phyloP scores from a whole-genome alignment of 1,140 invertebrate species.

The Drosophila orena region DNA sequence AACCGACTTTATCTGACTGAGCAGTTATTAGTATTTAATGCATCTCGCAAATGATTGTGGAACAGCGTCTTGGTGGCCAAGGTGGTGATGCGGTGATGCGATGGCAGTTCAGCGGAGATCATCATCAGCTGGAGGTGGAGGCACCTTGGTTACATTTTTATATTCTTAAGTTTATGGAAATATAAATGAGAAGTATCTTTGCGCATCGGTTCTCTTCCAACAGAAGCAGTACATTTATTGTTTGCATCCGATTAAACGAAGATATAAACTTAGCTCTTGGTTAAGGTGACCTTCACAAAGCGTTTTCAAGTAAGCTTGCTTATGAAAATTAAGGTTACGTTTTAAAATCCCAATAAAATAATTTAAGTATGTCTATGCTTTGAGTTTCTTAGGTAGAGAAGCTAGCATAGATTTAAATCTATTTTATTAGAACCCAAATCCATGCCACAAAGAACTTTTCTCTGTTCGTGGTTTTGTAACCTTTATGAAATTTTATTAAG shows the following conservation, averaged over 20 bases:
- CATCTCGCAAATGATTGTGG: conserved; percentile 54
- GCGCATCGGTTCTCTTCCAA: too few species aligned
- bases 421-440: too few species aligned
- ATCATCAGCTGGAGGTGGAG: not conserved
- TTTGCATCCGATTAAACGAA: not conserved
- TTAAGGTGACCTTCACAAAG: not conserved
- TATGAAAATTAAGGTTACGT: not conserved
- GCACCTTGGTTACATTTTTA: not conserved
- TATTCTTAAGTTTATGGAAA: too few species aligned
- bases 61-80: conserved; percentile 25
- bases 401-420: not conserved
- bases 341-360: not conserved
- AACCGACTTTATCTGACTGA: conserved; percentile 3
- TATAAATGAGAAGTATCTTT: too few species aligned
- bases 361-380: too few species aligned
- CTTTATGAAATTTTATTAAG: too few species aligned
- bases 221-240: not conserved
- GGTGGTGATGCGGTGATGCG: conserved; percentile 21
- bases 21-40: conserved; percentile 61
- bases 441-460: too few species aligned
- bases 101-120: conserved; percentile 20
- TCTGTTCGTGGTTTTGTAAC: too few species aligned
- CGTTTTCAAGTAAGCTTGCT: not conserved
- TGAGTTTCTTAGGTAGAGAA: not conserved
- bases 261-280: not conserved